These are phyloP conservation scores for Drosophila koepferae DNA, from an alignment of 2,888 invertebrate species.

Conservation along the genomic window DNA sequence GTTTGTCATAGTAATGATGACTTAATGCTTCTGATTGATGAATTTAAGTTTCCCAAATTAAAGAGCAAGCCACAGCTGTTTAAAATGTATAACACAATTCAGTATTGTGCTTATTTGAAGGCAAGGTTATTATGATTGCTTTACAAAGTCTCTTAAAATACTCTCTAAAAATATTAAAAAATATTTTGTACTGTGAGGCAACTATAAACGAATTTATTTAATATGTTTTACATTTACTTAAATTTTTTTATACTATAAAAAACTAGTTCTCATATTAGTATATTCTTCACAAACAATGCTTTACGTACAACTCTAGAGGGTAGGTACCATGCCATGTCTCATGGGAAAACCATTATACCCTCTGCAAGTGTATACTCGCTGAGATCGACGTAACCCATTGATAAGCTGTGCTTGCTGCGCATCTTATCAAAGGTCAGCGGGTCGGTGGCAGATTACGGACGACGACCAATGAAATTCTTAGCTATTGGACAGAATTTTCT, in stretches of 20 bases:
- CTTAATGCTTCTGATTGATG: background rate
- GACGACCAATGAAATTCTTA: constrained; percentile 18
- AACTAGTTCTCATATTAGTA: too few relatives aligned
- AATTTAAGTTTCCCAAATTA: background rate
- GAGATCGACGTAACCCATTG: constrained; percentile 61
- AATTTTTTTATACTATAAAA: too few relatives aligned
- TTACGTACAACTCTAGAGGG: too few relatives aligned
- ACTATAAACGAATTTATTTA: too few relatives aligned
- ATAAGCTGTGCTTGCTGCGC: constrained; percentile 41
- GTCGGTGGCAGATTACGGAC: constrained; percentile 59
- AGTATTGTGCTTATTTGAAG: background rate
- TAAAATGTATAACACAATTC: too few relatives aligned
- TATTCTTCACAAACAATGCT: too few relatives aligned
- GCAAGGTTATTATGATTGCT: too few relatives aligned
- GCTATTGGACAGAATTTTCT: constrained; percentile 19
- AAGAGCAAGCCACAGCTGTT: background rate
- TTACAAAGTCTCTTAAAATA: too few relatives aligned
- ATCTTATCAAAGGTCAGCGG: constrained; percentile 57
- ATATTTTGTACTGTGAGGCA: too few relatives aligned
- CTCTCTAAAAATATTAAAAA: too few relatives aligned
- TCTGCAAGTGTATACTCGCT: constrained; percentile 27
- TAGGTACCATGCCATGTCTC: background rate
- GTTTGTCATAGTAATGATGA: background rate
- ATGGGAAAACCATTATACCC: background rate
- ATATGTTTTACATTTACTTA: too few relatives aligned